Base-by-base conservation (phyloP, 1,140 invertebrate genomes). In the Vanessa atalanta region DNA sequence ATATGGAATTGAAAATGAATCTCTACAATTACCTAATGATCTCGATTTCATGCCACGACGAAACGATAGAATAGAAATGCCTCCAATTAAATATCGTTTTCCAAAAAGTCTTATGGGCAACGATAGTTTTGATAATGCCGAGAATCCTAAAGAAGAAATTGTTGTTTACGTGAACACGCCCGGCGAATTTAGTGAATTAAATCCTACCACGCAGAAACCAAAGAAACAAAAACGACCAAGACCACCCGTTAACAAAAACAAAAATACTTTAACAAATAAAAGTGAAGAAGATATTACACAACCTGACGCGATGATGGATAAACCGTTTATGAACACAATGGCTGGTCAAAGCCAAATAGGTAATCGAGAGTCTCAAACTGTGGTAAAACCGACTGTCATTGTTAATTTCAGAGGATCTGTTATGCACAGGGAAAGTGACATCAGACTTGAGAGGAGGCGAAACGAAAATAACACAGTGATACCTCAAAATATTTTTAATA, bases 301-400 rank as follows among this genome's bases (percentile, higher is more conserved):
- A 64, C 65, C 64, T 14, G 74, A 77, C 2, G 9, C 9, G 55
- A 70, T 50, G 65, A 68, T 70, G 76, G 73, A 78, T 72, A 80
- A 79, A 47, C 88, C 87, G 7, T 75, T 88, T n/a, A 81, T 78
- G 13, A 93, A 93, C 64, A 84, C 80, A 64, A 88, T 93, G 83
- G 74, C 83, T 43, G 92, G 90, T 13, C 84, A 89, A 69, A 93
- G 92, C 77, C 91, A 93, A 75, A 93, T 93, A 7, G 93, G 93
- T 3, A 84, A 93, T 71, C 84, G 92, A 20, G 91, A 93, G 79
- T 87, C 88, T 13, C 91, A 93, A 83, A 93, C 90, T 26, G 90
- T 93, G 0, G 85, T 93, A 0, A 93, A 93, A 73, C 93, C 93
- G 0, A 93, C 91, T 0, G 90, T 93, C 3, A 93, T 93, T 16